Conservation (phyloP, 2,888 invertebrate genomes). For the Spodoptera littoralis region DNA sequence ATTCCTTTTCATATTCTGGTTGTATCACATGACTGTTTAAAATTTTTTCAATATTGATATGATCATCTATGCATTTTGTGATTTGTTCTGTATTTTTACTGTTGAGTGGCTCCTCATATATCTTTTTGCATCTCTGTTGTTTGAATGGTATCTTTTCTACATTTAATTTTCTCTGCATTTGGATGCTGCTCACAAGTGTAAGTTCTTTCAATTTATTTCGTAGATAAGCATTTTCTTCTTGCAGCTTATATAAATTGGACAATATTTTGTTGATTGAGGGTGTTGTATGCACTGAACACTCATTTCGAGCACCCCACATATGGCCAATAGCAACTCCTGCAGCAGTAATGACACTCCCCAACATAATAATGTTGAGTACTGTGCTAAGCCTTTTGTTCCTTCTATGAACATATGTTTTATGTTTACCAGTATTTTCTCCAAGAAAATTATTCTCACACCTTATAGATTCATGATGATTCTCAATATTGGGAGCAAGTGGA, state of each 20-base stretch:
- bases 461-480: constrained; percentile 65
- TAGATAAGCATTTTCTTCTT: constrained; percentile 85
- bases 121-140: constrained; percentile 78
- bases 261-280: constrained; percentile 84
- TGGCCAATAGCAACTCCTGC: constrained; percentile 86
- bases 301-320: constrained; percentile 85
- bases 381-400: constrained; percentile 84
- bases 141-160: constrained; percentile 66
- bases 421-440: constrained; percentile 72
- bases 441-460: constrained; percentile 74
- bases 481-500: constrained; percentile 60
- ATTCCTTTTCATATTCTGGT: constrained; percentile 74
- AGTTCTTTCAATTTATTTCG: constrained; percentile 81
- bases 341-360: constrained; percentile 85
- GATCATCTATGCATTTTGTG: constrained; percentile 77
- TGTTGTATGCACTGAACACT: constrained; percentile 74
- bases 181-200: constrained; percentile 67
- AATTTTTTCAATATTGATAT: constrained; percentile 57
- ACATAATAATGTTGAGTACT: constrained; percentile 82
- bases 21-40: constrained; percentile 60
- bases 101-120: constrained; percentile 80
- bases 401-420: constrained; percentile 84
- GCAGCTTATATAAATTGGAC: constrained; percentile 84
- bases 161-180: constrained; percentile 65
- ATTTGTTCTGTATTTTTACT: constrained; percentile 71